phyloP scores from a whole-genome alignment of 2,888 invertebrate genomes.

The Syritta pipiens region DNA sequence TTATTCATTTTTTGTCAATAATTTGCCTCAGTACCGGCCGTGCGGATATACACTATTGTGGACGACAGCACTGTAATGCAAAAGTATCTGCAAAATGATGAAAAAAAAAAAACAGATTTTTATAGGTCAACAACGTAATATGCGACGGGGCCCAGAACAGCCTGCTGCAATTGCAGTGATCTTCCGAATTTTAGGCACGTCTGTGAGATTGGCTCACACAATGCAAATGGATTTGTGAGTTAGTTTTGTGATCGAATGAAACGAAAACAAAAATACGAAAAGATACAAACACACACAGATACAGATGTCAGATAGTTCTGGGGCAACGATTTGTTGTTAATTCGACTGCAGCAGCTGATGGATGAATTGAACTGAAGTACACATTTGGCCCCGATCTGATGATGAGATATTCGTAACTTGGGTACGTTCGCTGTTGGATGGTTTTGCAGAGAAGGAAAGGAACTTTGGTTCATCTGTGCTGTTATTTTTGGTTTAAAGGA shows the following conservation, averaged over 20 bases:
- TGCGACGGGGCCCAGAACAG: slow-evolving; percentile 22
- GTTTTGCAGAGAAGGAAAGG: too few species aligned
- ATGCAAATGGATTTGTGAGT: slow-evolving; percentile 31
- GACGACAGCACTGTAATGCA: background rate
- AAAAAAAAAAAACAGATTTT: slow-evolving; percentile 37
- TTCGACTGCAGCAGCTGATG: slow-evolving; percentile 44
- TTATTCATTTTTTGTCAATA: slow-evolving; percentile 30
- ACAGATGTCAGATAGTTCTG: slow-evolving; percentile 6
- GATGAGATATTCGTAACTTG: too few species aligned
- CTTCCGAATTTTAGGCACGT: slow-evolving; percentile 50
- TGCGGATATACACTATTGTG: background rate
- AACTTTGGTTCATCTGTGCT: slow-evolving; percentile 56
- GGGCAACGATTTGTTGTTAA: slow-evolving; percentile 9
- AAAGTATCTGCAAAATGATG: slow-evolving; percentile 13
- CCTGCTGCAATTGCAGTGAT: slow-evolving; percentile 20
- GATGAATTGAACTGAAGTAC: slow-evolving; percentile 41
- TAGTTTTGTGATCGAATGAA: slow-evolving; percentile 32
- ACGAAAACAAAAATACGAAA: slow-evolving; percentile 21
- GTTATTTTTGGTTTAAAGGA: slow-evolving; percentile 53
- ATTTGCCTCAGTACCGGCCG: slow-evolving; percentile 10
- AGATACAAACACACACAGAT: slow-evolving; percentile 7
- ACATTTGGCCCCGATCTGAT: slow-evolving; percentile 50
- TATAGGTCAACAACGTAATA: slow-evolving; percentile 59
- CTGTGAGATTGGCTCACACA: slow-evolving; percentile 48
- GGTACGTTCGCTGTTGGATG: too few species aligned